Evolutionary conservation across 2,888 invertebrate genomes (phyloP).

Genomic region (Polymixis flavicincta): DNA sequence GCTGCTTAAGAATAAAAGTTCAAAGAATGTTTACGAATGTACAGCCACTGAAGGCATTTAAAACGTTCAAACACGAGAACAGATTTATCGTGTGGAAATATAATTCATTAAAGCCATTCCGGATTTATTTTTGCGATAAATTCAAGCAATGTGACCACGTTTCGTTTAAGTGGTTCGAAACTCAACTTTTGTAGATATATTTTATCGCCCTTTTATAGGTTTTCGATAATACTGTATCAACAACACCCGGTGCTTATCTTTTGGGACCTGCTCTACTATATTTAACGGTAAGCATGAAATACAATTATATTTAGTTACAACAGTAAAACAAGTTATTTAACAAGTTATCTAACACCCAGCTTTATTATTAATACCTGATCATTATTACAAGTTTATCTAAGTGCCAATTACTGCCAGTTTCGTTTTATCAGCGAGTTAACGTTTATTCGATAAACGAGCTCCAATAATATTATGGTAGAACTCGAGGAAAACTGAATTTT

Average conservation of each 20-base stretch:
- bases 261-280: background rate
- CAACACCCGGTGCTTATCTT: background rate
- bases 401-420: background rate
- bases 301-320: background rate
- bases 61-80: no score
- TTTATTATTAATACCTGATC: no score
- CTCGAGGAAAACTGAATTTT: background rate
- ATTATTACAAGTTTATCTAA: background rate
- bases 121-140: background rate
- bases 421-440: background rate
- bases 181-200: background rate
- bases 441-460: background rate
- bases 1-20: no score
- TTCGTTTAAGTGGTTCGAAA: conserved; percentile 12
- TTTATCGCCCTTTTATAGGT: conserved; percentile 8
- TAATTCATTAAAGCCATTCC: no score
- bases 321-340: background rate
- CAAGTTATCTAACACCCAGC: background rate
- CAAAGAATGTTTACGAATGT: no score
- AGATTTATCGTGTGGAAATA: no score
- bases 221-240: conserved; percentile 24
- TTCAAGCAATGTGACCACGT: background rate
- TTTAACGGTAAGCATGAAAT: background rate
- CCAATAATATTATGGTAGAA: background rate
- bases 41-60: no score